A percentile compares a stretch with the other conserved stretches of the same genome.
These are phyloP conservation scores for Pangasius krempfi DNA, from an alignment of 2,797 vertebrate species.

Conservation along the genomic window DNA sequence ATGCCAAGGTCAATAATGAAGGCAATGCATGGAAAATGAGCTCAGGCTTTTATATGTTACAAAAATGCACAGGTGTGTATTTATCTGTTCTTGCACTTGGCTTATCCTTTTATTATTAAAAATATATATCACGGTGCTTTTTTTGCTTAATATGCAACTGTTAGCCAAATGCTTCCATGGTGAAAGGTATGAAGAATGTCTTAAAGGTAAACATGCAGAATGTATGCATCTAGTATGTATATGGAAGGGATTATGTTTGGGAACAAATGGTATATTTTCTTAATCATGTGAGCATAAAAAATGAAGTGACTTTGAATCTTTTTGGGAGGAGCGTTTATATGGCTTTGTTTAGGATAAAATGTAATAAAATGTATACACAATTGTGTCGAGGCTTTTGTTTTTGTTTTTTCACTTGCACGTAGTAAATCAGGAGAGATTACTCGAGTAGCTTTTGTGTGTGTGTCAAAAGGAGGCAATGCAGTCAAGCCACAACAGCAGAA, in stretches of 20 bases:
- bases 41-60: conserved; percentile 52
- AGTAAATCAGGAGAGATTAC: background rate
- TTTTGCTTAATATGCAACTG: conserved; percentile 8
- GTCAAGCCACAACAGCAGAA: background rate
- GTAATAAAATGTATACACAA: conserved; percentile 55
- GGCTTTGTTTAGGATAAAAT: conserved; percentile 57
- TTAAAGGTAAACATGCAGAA: conserved; percentile 16
- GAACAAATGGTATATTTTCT: conserved; percentile 52
- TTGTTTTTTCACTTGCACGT: background rate
- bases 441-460: background rate
- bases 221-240: conserved; percentile 29
- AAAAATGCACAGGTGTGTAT: conserved; percentile 36
- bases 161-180: conserved; percentile 25
- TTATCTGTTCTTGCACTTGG: conserved; percentile 36
- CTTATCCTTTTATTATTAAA: conserved; percentile 22
- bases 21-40: conserved; percentile 15
- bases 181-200: conserved; percentile 21
- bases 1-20: conserved; percentile 9
- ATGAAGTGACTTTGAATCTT: conserved; percentile 48
- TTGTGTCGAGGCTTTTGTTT: background rate
- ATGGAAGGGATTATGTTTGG: conserved; percentile 20
- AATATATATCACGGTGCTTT: conserved; percentile 17
- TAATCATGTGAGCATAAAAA: conserved; percentile 39
- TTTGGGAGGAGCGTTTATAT: conserved; percentile 56
- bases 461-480: background rate